Conservation (phyloP, 2,888 invertebrate species). For the Leucozona laternaria region DNA sequence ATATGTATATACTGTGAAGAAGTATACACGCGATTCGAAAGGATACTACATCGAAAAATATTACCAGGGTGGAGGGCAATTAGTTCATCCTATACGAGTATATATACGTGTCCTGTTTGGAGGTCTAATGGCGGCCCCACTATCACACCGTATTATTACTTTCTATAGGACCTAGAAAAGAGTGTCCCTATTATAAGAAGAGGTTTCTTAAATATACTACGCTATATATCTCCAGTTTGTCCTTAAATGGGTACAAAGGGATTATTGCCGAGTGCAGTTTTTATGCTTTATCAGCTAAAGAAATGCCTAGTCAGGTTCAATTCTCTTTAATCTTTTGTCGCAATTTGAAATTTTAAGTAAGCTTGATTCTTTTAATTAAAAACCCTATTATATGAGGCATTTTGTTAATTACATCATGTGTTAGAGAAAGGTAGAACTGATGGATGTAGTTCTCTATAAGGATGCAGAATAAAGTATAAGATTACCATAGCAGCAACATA, state of each 20-base stretch:
- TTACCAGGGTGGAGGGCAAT: slow-evolving; percentile 58
- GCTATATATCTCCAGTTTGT: slow-evolving; percentile 1
- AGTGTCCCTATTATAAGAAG: neutral
- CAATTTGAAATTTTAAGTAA: slow-evolving; percentile 1
- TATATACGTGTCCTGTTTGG: slow-evolving; percentile 46
- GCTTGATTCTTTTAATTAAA: neutral
- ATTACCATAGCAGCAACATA: slow-evolving; percentile 27
- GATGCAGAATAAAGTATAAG: slow-evolving; percentile 16
- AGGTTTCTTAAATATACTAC: neutral
- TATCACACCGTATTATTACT: slow-evolving; percentile 46
- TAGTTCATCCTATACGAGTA: slow-evolving; percentile 43
- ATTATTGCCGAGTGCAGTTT: slow-evolving; percentile 49
- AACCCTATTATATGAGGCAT: slow-evolving; percentile 7
- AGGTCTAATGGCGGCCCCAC: slow-evolving; percentile 44
- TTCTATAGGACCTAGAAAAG: slow-evolving; percentile 31
- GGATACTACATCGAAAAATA: slow-evolving; percentile 59
- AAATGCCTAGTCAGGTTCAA: neutral
- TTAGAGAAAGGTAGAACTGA: neutral
- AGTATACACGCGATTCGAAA: slow-evolving; percentile 12
- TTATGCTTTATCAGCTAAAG: slow-evolving; percentile 18
- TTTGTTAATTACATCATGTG: slow-evolving; percentile 56
- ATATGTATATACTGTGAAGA: too few species aligned
- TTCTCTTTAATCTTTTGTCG: neutral
- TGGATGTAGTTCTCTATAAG: neutral
- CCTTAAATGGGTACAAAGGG: slow-evolving; percentile 49